Conservation (phyloP, 1,140 invertebrate genomes). For the Drosophila sp. region DNA sequence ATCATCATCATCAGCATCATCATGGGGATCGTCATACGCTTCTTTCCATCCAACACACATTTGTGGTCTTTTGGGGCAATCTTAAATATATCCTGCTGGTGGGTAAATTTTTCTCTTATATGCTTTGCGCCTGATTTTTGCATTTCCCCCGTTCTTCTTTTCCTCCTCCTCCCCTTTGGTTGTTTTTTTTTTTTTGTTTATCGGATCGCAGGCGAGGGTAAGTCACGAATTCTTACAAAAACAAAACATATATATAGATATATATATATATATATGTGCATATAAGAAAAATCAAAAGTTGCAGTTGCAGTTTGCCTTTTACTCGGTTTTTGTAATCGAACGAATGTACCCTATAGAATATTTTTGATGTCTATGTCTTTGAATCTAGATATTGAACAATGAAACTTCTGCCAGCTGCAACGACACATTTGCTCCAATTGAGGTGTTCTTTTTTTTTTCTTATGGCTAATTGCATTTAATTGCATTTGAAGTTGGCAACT, state of each 20-base stretch:
- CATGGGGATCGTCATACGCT: neutral
- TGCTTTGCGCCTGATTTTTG: conserved; percentile 44
- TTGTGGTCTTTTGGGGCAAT: conserved; percentile 73
- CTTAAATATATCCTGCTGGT: conserved; percentile 82
- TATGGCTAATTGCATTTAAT: conserved; percentile 66
- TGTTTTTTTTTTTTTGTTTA: conserved; percentile 45
- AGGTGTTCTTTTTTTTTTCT: conserved; percentile 39
- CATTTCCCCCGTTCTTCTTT: neutral
- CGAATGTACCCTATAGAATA: neutral
- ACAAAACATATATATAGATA: neutral
- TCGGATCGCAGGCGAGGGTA: conserved; percentile 70
- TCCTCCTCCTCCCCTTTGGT: conserved; percentile 16
- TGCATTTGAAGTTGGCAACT: conserved; percentile 45
- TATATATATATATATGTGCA: neutral
- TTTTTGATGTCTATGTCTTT: no score
- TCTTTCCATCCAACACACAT: conserved; percentile 49
- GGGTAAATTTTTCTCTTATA: conserved; percentile 75
- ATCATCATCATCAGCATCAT: conserved; percentile 30
- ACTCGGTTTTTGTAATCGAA: neutral
- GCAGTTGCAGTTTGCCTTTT: neutral
- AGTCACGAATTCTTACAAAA: conserved; percentile 70
- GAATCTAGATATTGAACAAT: neutral
- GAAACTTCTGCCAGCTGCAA: neutral
- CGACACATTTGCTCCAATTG: conserved; percentile 49
- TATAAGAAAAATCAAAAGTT: neutral